Conservation (phyloP, 2,888 invertebrate species). For the Achlya flavicornis region DNA sequence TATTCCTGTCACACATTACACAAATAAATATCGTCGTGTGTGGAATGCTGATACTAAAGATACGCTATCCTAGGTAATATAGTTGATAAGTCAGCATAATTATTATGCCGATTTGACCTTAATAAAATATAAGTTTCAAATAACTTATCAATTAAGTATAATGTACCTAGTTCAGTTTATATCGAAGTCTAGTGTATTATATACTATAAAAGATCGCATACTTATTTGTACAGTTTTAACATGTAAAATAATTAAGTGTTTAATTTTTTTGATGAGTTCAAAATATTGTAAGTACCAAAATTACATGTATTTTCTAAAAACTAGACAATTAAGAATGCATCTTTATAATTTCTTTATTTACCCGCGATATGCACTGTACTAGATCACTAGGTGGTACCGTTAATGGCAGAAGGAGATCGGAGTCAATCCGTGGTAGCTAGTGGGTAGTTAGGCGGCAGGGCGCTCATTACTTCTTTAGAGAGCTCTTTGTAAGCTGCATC, state of each 20-base stretch:
- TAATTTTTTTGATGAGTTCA: not conserved
- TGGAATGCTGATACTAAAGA: not conserved
- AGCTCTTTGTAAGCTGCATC: constrained; percentile 76
- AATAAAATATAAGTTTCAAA: constrained; percentile 28
- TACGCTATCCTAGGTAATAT: constrained; percentile 17
- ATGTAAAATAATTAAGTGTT: not conserved
- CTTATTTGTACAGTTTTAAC: not conserved
- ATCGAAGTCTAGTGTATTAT: constrained; percentile 8
- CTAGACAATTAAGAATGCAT: not conserved
- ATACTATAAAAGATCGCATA: not conserved
- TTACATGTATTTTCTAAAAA: too few relatives aligned
- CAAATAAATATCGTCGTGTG: not conserved
- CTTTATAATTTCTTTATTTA: not conserved
- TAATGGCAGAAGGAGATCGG: constrained; percentile 17
- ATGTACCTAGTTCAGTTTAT: constrained; percentile 8
- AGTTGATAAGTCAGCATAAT: constrained; percentile 27
- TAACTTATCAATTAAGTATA: constrained; percentile 26
- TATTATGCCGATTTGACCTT: constrained; percentile 22
- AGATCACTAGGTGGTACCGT: constrained; percentile 32
- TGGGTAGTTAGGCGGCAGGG: constrained; percentile 77
- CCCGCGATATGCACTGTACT: constrained; percentile 5
- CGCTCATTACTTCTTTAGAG: constrained; percentile 75
- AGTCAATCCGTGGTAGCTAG: constrained; percentile 64
- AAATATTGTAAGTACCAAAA: not conserved
- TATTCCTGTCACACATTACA: not conserved